Conservation (phyloP, 2,797 vertebrate species). For the Typhlichthys subterraneus region DNA sequence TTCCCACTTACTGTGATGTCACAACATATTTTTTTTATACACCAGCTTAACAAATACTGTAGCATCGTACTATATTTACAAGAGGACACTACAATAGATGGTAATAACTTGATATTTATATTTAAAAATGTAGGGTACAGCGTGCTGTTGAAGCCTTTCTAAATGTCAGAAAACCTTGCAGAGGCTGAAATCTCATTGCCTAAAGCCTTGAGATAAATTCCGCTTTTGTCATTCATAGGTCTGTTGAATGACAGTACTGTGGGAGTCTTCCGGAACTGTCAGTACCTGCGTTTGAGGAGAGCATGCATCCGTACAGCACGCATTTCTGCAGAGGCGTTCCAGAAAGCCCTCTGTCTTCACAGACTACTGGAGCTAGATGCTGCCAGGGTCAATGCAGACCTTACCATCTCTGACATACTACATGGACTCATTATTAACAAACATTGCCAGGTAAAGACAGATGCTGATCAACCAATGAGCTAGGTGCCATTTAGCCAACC, state of each 20-base stretch:
- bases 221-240: constrained; percentile 67
- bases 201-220: not conserved
- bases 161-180: not conserved
- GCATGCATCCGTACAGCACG: constrained; percentile 94
- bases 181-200: not conserved
- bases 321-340: constrained; percentile 95
- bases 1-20: too few species aligned
- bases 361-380: constrained; percentile 94
- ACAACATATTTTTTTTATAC: too few species aligned
- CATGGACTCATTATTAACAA: constrained; percentile 93
- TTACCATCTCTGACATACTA: constrained; percentile 96
- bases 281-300: constrained; percentile 89
- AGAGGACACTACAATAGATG: too few species aligned
- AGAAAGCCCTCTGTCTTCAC: constrained; percentile 92
- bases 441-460: constrained; percentile 80
- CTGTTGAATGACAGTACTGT: constrained; percentile 93
- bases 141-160: too few species aligned
- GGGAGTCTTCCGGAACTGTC: constrained; percentile 91
- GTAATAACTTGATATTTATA: too few species aligned
- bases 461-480: not conserved
- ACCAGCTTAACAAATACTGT: too few species aligned
- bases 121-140: too few species aligned
- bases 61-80: too few species aligned
- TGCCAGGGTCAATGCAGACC: constrained; percentile 93
- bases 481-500: not conserved